Percentiles rank a stretch among this genome's conserved stretches.
phyloP scores from a whole-genome alignment of 2,113 vertebrate genomes.

The Ursus arctos region DNA sequence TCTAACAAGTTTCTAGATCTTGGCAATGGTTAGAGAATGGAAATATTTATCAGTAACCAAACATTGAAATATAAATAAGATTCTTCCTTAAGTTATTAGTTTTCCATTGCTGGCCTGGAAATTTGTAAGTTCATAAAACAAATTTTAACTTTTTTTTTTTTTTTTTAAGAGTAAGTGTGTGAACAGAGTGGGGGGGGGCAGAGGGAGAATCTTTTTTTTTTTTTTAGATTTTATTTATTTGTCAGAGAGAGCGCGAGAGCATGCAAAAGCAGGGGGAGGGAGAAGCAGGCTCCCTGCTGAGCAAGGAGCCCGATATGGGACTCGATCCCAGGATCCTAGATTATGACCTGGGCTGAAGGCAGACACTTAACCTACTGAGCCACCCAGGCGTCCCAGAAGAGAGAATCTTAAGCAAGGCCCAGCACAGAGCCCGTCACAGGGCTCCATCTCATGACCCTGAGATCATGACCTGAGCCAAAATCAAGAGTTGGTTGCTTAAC shows the following conservation, averaged over 20 bases:
- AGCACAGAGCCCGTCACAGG: neutral
- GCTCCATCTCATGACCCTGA: neutral
- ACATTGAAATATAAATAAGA: constrained; percentile 55
- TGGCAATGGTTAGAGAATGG: constrained; percentile 5
- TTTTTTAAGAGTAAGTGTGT: neutral
- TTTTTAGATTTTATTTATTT: no score
- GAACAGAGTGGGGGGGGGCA: neutral
- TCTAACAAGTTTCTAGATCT: constrained; percentile 20
- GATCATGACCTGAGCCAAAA: neutral
- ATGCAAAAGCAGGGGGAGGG: no score
- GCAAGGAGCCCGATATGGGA: no score
- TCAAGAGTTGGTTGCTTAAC: neutral
- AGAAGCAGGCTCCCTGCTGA: no score
- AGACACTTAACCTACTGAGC: no score
- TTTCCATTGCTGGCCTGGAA: constrained; percentile 51
- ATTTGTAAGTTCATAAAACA: neutral
- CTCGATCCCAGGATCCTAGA: no score
- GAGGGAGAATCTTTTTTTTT: neutral
- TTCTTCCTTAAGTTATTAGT: neutral
- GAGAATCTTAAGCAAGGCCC: neutral
- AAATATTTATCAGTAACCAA: constrained; percentile 49
- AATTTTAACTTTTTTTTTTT: neutral
- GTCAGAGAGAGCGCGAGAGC: no score
- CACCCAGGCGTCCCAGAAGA: neutral
- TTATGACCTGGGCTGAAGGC: no score